A percentile compares a stretch with the other conserved stretches of the same genome.
Evolutionary conservation across 2,888 invertebrate genomes (phyloP).

Genomic region (Camponotus fellah): DNA sequence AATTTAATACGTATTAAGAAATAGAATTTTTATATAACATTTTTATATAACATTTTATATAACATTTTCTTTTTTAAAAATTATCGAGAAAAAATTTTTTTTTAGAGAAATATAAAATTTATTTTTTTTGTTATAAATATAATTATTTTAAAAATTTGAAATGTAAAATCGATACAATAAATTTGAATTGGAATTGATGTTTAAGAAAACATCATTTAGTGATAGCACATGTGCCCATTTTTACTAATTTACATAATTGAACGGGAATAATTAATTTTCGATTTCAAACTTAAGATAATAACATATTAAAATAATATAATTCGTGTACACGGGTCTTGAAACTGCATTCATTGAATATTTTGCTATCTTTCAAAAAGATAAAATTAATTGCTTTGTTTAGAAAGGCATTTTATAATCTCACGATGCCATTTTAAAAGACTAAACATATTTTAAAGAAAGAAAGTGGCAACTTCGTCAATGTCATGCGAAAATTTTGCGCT

Average conservation of each 20-base stretch:
- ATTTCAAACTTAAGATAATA: slow-evolving; percentile 26
- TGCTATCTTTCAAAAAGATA: slow-evolving; percentile 51
- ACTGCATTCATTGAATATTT: slow-evolving; percentile 36
- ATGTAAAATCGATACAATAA: not conserved
- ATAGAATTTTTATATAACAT: not conserved
- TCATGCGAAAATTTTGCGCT: slow-evolving; percentile 8
- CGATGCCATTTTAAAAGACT: slow-evolving; percentile 40
- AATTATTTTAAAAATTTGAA: not conserved
- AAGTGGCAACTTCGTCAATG: slow-evolving; percentile 59
- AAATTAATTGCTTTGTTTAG: slow-evolving; percentile 51
- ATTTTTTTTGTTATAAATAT: not conserved
- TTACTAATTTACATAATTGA: slow-evolving; percentile 45
- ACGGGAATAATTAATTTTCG: slow-evolving; percentile 23
- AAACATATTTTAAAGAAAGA: slow-evolving; percentile 52
- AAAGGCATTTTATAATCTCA: slow-evolving; percentile 46
- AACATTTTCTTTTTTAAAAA: not conserved
- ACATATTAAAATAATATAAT: slow-evolving; percentile 28
- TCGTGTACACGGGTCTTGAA: slow-evolving; percentile 4
- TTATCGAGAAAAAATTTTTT: not conserved
- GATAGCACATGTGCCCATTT: not conserved
- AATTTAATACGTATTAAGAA: not conserved
- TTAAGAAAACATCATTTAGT: not conserved
- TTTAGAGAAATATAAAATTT: not conserved
- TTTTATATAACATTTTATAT: not conserved
- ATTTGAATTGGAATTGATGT: not conserved